Evolutionary conservation across 2,888 invertebrate species (phyloP).

Genomic region (Macropis europaea): DNA sequence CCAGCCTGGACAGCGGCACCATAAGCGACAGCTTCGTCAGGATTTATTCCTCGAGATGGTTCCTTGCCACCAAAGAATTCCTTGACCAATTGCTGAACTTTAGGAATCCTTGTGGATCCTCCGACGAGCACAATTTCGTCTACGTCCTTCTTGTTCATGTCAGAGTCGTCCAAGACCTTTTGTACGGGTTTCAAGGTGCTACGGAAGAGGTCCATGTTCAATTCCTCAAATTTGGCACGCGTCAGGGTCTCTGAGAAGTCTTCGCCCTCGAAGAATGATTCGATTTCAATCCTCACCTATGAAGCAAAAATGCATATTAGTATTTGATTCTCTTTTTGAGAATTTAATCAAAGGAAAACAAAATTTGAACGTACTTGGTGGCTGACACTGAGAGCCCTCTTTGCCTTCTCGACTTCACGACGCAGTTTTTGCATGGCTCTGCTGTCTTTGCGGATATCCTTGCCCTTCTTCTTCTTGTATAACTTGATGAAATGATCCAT

Average conservation of each 20-base stretch:
- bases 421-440: slow-evolving; percentile 97
- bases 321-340: not conserved
- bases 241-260: slow-evolving; percentile 99
- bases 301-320: not conserved
- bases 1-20: slow-evolving; percentile 99
- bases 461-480: slow-evolving; percentile 99
- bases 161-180: slow-evolving; percentile 97
- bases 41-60: slow-evolving; percentile 98
- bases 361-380: slow-evolving; percentile 84
- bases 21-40: slow-evolving; percentile 99
- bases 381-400: slow-evolving; percentile 95
- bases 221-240: slow-evolving; percentile 98
- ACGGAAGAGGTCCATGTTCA: slow-evolving; percentile 90
- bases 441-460: slow-evolving; percentile 96
- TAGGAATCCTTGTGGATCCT: slow-evolving; percentile 99
- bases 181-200: slow-evolving; percentile 87
- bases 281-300: slow-evolving; percentile 97
- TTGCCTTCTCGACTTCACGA: slow-evolving; percentile 98
- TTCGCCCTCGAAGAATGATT: slow-evolving; percentile 98
- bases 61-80: slow-evolving; percentile 99
- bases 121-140: slow-evolving; percentile 99
- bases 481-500: slow-evolving; percentile 99
- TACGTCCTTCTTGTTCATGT: slow-evolving; percentile 98
- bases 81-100: slow-evolving; percentile 95
- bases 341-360: not conserved